phyloP scores from a whole-genome alignment of 2,888 invertebrate species.

The Geophilus truncorum region DNA sequence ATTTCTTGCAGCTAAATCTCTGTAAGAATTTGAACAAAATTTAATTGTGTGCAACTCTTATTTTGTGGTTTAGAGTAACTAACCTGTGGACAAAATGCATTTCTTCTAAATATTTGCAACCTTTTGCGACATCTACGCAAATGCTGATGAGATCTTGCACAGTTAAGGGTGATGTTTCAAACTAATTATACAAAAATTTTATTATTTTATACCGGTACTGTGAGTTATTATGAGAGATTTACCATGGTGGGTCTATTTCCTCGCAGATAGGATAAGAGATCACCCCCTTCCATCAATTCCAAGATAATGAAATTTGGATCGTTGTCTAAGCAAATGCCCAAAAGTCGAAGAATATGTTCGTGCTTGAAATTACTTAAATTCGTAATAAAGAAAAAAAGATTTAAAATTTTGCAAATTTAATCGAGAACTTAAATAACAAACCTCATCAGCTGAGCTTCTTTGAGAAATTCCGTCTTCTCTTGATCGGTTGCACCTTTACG shows the following conservation, averaged over 20 bases:
- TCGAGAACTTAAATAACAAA: slow-evolving; percentile 34
- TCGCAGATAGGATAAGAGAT: slow-evolving; percentile 82
- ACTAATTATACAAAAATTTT: slow-evolving; percentile 34
- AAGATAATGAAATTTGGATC: slow-evolving; percentile 90
- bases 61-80: neutral
- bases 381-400: neutral
- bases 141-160: slow-evolving; percentile 81
- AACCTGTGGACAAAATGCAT: slow-evolving; percentile 91
- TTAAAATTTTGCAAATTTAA: neutral
- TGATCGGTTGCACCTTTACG: slow-evolving; percentile 84
- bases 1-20: slow-evolving; percentile 90
- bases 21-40: slow-evolving; percentile 40
- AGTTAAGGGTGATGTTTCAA: slow-evolving; percentile 53
- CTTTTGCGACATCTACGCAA: slow-evolving; percentile 92
- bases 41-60: neutral
- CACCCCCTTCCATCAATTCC: slow-evolving; percentile 97
- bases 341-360: slow-evolving; percentile 83
- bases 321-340: slow-evolving; percentile 91
- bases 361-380: slow-evolving; percentile 78
- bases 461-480: slow-evolving; percentile 87
- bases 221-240: slow-evolving; percentile 43
- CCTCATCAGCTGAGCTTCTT: slow-evolving; percentile 93
- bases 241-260: slow-evolving; percentile 71
- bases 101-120: slow-evolving; percentile 92
- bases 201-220: neutral